Percentiles rank a stretch among this genome's conserved stretches.
phyloP scores from a whole-genome alignment of 2,888 invertebrate species.

The Leptarthrus brevirostris region DNA sequence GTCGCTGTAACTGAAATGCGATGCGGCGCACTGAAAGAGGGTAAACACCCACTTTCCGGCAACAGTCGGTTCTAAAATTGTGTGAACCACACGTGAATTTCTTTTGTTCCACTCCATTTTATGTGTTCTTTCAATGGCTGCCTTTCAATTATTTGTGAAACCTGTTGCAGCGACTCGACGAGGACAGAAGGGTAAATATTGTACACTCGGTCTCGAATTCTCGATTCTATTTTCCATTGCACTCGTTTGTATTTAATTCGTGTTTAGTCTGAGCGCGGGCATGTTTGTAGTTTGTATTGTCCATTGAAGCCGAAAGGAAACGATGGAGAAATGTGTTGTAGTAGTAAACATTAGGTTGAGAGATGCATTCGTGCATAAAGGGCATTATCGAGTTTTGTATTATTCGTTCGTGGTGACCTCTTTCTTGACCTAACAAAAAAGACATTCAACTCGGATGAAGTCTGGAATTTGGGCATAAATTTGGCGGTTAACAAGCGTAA shows the following conservation, averaged over 20 bases:
- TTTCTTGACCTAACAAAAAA: not conserved
- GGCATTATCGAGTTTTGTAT: constrained; percentile 3
- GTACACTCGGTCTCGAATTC: not conserved
- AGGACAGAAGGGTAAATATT: no score
- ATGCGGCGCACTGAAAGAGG: not conserved
- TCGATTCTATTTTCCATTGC: no score
- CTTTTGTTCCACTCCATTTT: not conserved
- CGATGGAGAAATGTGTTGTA: not conserved
- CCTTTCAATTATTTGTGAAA: not conserved
- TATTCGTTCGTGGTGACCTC: constrained; percentile 1
- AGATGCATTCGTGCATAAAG: constrained; percentile 2
- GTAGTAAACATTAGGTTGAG: constrained; percentile 12
- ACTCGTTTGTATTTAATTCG: no score
- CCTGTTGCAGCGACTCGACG: constrained; percentile 11
- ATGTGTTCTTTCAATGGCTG: no score
- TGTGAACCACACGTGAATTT: not conserved
- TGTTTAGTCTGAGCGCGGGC: not conserved
- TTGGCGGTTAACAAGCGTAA: no score
- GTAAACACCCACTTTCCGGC: not conserved
- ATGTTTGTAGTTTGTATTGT: not conserved
- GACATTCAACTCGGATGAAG: not conserved
- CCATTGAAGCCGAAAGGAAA: constrained; percentile 8
- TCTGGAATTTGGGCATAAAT: no score
- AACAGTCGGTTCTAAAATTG: constrained; percentile 10
- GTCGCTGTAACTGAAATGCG: not conserved